A percentile compares a stretch with the other conserved stretches of the same genome.
phyloP scores from a whole-genome alignment of 2,797 vertebrate genomes.

The Sebastes diploproa region DNA sequence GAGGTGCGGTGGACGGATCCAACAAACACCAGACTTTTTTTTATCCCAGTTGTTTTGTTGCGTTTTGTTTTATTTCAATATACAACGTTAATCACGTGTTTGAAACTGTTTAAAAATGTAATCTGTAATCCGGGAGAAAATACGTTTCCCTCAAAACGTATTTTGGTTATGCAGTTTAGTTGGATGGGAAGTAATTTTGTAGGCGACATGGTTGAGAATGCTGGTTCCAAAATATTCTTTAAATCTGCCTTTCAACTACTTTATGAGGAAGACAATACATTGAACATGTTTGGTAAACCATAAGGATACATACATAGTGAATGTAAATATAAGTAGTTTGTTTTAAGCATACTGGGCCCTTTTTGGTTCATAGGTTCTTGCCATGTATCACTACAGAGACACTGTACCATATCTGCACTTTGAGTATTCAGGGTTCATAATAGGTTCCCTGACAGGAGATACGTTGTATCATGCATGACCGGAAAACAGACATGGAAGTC shows the following conservation, averaged over 20 bases:
- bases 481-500: conserved; percentile 44
- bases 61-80: too few species aligned
- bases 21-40: too few species aligned
- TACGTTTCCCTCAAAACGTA: too few species aligned
- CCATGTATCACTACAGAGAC: neutral
- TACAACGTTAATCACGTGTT: too few species aligned
- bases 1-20: too few species aligned
- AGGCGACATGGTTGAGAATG: neutral
- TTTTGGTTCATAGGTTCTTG: neutral
- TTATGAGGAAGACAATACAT: neutral
- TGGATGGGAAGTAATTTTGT: too few species aligned
- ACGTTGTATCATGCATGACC: conserved; percentile 29
- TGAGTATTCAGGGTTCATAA: conserved; percentile 7
- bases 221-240: neutral
- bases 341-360: neutral
- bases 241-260: neutral
- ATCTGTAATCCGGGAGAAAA: too few species aligned
- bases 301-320: neutral
- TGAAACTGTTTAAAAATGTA: too few species aligned
- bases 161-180: too few species aligned
- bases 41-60: too few species aligned
- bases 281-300: neutral
- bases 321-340: neutral
- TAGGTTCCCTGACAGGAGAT: conserved; percentile 32
- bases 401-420: neutral